Conservation (phyloP, 2,888 invertebrate genomes). For the Eilema sororculum region DNA sequence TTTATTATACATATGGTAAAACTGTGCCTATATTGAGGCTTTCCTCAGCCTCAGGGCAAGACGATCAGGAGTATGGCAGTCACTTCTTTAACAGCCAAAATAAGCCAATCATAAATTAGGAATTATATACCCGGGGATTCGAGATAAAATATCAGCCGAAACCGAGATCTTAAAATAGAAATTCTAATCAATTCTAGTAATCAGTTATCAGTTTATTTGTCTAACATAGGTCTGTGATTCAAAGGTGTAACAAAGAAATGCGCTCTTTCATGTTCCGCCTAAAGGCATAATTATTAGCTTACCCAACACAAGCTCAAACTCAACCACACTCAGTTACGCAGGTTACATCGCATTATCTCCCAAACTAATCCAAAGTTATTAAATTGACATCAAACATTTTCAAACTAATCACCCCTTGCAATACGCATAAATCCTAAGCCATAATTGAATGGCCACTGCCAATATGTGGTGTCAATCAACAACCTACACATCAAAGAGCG, state of each 20-base stretch:
- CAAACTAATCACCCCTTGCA: background rate
- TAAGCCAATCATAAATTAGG: too few species aligned
- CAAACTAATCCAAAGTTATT: background rate
- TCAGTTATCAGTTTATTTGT: too few species aligned
- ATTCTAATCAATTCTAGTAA: background rate
- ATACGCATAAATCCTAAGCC: background rate
- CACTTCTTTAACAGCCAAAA: too few species aligned
- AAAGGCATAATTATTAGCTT: too few species aligned
- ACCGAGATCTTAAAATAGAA: background rate
- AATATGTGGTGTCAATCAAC: conserved; percentile 19
- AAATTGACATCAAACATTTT: background rate
- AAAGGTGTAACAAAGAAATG: too few species aligned
- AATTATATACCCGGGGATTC: background rate
- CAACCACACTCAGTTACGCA: background rate
- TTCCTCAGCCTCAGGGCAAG: too few species aligned
- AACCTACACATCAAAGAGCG: conserved; percentile 19
- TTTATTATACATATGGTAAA: too few species aligned
- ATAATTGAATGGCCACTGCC: conserved; percentile 7
- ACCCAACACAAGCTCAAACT: background rate
- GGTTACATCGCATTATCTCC: background rate
- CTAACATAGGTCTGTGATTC: too few species aligned
- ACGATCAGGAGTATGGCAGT: too few species aligned
- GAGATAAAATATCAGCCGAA: background rate
- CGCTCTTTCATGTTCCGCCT: too few species aligned
- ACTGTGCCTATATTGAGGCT: too few species aligned